Evolutionary conservation across 2,797 vertebrate species (phyloP), one percentile per base, ranked within the genome.

Genomic region (Muscicapa comitata): DNA sequence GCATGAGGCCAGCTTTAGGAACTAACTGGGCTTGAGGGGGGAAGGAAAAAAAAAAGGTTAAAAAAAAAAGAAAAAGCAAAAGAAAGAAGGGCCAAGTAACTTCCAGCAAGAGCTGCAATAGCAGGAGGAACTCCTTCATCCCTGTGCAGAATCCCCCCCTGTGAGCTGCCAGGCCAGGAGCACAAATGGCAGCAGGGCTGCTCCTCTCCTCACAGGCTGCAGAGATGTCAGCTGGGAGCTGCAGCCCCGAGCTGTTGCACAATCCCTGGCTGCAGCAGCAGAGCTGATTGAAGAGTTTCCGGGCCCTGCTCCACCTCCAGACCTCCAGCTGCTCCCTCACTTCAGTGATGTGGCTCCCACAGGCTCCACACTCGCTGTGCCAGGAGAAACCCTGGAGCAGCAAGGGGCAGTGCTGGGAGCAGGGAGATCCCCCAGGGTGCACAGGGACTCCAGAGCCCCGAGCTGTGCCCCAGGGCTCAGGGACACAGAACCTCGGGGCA

Each of bases 211-310:
- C 90, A 90, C 92, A 94, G 92, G 84, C 93, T 74, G 79, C 75
- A 84, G 48, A 80, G 90, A 93, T 57, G 86, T 81, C 90, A 94
- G 42, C 86, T 45, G n/a, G 9, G 66, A 80, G 83, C 31, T 35
- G 85, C 93, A 92, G 92, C 79, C 79, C 4, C 0, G 59, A 88
- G 90, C 20, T 20, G 66, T 94, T 95, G 95, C 96, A 95, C 95
- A 95, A 96, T 13, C 14, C 17, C 17, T 82, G 94, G 94, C 95
- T 93, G 59, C 94, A 57, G 93, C 89, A 87, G 84, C 86, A 62
- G 29, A 76, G 94, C 95, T 92, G 92, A 94, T 53, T 96, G 11
- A 82, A 91, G 92, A 92, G 86, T 87, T 96, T 95, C 96, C 37
- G 13, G 92, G 94, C 94, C 84, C 89, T 28, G 10, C 6, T 91